Conservation (phyloP, 2,797 vertebrate species). For the Cichlasoma orientale region DNA sequence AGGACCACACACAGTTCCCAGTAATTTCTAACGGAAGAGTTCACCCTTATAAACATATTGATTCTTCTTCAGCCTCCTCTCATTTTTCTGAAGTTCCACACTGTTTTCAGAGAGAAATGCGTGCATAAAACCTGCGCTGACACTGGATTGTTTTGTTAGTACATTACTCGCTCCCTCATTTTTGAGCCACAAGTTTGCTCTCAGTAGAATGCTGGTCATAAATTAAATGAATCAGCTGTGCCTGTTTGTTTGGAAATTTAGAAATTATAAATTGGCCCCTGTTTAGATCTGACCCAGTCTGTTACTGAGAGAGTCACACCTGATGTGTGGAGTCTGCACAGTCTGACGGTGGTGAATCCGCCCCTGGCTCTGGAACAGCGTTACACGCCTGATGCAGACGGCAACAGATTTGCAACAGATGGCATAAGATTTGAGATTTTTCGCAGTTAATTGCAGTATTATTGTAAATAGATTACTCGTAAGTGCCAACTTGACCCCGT, state of each 20-base stretch:
- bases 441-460: not conserved
- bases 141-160: no score
- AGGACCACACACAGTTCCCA: not conserved
- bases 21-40: not conserved
- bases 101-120: not conserved
- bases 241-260: not conserved
- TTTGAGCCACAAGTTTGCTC: not conserved
- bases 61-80: not conserved
- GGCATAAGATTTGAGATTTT: not conserved
- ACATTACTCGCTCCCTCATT: not conserved
- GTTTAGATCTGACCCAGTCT: not conserved
- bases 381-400: not conserved
- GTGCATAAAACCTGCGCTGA: not conserved
- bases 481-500: not conserved
- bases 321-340: no score
- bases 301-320: not conserved
- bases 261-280: not conserved
- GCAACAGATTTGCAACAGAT: not conserved
- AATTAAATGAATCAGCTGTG: not conserved
- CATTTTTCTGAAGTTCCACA: not conserved
- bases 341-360: not conserved
- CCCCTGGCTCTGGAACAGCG: not conserved
- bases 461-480: not conserved
- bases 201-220: not conserved
- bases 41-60: not conserved